Base-by-base conservation (phyloP, 2,797 vertebrate genomes). In the Lates japonicus region DNA sequence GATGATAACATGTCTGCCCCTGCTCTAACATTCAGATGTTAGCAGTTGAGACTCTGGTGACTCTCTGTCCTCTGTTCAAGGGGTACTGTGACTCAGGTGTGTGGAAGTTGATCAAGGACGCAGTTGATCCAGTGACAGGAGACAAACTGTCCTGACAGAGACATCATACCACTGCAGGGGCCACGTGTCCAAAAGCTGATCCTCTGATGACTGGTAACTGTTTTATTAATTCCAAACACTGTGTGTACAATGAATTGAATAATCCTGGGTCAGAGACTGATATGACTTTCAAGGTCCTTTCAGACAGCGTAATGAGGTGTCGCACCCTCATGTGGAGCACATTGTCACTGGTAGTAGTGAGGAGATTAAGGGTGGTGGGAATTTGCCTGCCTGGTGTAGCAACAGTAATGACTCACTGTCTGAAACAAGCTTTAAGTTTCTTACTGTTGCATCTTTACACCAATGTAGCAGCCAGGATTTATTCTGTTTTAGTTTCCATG, bases 91-190 rank as follows among this genome's bases (percentile, higher is more conserved):
- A 98, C 97, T 1, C 84, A 96, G 78, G 97, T 97, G 89, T 98
- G 97, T 64, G 97, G 90, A 97, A 92, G 84, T 84, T 98, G 80
- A 97, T 98, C 86, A 95, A 90, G 77, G 97, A 98, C 88, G 97
- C 98, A 97, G 79, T 91, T 0, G 97, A 98, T 80, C 97, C 97
- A 0, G 58, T 97, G 58, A 95, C 86, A 0, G 97, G 96, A 46
- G 95, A 94, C 65, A 96, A 95, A 16, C 94, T 98, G 49, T 91
- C 81, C 81, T 0, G 96, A 97, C 46, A 96, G 83, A 5, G 97
- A 98, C 91, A 97, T 98, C 83, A 95, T 98, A 2, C 93, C 93
- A 1, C 76, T 98, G 62, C 96, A 98, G 93, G 93, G 97, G 95
- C 97, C 98, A 63, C 0, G 81, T 80, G 9, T 22, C 5, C 4